Base-by-base conservation (phyloP, 2,888 invertebrate species). In the Metallyticus violacea region DNA sequence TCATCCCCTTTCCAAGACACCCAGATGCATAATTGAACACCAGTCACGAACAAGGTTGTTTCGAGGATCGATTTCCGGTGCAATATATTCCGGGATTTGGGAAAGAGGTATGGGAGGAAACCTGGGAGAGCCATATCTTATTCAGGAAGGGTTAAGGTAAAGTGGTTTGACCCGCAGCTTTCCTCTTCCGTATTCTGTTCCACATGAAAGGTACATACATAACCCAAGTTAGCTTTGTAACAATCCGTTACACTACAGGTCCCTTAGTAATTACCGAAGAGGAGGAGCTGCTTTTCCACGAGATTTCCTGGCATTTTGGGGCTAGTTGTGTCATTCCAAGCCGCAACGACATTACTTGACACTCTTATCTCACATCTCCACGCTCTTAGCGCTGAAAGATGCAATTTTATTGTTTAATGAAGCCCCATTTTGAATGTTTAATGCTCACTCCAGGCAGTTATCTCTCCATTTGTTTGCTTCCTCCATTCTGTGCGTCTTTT, bases 91-190 rank as follows among this genome's bases (percentile, higher is more conserved):
- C 81, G 26, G 81, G 28, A 81, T 29, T 29, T 80, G 28, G 25
- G 30, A 40, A 62, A 29, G 29, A 30, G 40, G 29, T 25, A 9
- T 30, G 26, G 40, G 40, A 81, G 81, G 26, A 81, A 7, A 15
- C 40, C 40, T 81, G 25, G 81, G 25, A 81, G 40, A 81, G 40
- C 15, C 29, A 81, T 81, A 7, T 81, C 81, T 81, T 81, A 81
- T 81, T 40, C 30, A 81, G 81, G 6, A 80, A 81, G 40, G 81
- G 81, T 81, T 81, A 81, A 81, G 81, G 40, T 81, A 81, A 81
- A 25, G 30, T 28, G 25, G 40, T 81, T 40, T 81, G 40, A 81
- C 81, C 81, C 29, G 40, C 40, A 40, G 25, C 22, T 62, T 62
- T 62, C 15, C 9, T 81, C 81, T 81, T 2, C 40, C 40, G 81